Conservation (phyloP, 2,888 invertebrate genomes). For the Ophion obscuratus region DNA sequence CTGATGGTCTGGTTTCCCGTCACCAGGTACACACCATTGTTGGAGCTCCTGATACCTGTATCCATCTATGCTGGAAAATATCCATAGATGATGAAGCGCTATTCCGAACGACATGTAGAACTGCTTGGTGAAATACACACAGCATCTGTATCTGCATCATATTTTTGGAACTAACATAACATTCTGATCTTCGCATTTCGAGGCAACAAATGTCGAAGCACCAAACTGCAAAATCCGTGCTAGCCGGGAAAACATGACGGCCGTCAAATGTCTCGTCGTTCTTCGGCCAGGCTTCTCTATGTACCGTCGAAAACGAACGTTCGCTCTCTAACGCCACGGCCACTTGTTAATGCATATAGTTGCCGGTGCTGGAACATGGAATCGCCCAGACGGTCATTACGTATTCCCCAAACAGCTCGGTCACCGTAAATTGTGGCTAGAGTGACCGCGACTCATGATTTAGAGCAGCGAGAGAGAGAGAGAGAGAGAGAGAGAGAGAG, state of each 20-base stretch:
- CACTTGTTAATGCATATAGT: constrained; percentile 65
- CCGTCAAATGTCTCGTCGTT: neutral
- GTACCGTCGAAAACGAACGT: constrained; percentile 6
- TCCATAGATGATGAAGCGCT: neutral
- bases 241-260: neutral
- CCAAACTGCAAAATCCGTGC: neutral
- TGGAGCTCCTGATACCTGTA: too few species aligned
- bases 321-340: constrained; percentile 29
- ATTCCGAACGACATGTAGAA: neutral
- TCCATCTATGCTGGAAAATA: neutral
- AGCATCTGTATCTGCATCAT: too few species aligned
- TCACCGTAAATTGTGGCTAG: constrained; percentile 77
- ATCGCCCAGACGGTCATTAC: constrained; percentile 73
- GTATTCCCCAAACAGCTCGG: constrained; percentile 77
- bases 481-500: constrained; percentile 22
- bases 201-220: neutral
- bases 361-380: constrained; percentile 64
- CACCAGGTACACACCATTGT: too few species aligned
- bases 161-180: neutral
- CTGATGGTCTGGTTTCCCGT: too few species aligned
- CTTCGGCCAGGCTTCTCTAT: neutral
- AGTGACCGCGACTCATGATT: constrained; percentile 70
- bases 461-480: constrained; percentile 34
- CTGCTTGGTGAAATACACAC: too few species aligned
- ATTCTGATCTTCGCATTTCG: neutral